Conservation (phyloP, 2,797 vertebrate genomes). For the Scleropages formosus region DNA sequence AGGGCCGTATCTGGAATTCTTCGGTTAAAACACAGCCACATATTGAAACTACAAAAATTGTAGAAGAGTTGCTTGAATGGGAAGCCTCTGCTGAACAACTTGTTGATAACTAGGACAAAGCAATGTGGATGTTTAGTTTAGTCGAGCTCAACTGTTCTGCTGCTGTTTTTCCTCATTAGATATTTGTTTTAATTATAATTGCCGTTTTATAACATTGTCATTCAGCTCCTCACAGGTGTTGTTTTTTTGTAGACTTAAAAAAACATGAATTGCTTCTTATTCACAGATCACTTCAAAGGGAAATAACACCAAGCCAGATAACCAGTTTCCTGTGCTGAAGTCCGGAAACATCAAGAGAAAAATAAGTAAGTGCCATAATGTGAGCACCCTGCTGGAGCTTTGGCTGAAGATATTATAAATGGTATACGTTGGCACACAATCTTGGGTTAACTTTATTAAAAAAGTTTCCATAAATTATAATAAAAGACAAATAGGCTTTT, state of each 20-base stretch:
- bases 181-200: no score
- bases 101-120: no score
- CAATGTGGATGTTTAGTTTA: no score
- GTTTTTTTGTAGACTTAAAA: not conserved
- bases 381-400: not conserved
- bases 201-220: no score
- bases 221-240: no score
- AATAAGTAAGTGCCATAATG: slow-evolving; percentile 79
- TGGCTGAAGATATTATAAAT: not conserved
- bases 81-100: no score
- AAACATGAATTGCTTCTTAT: slow-evolving; percentile 39
- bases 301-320: slow-evolving; percentile 63
- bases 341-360: slow-evolving; percentile 83
- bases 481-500: not conserved
- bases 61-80: no score
- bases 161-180: no score
- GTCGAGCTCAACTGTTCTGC: no score
- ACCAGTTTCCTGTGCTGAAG: slow-evolving; percentile 60
- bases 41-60: no score
- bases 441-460: not conserved
- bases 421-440: not conserved
- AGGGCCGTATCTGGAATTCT: no score
- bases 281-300: slow-evolving; percentile 86
- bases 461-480: not conserved
- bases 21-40: no score